phyloP scores from a whole-genome alignment of 2,797 vertebrate species.

The Darevskia nairensis region DNA sequence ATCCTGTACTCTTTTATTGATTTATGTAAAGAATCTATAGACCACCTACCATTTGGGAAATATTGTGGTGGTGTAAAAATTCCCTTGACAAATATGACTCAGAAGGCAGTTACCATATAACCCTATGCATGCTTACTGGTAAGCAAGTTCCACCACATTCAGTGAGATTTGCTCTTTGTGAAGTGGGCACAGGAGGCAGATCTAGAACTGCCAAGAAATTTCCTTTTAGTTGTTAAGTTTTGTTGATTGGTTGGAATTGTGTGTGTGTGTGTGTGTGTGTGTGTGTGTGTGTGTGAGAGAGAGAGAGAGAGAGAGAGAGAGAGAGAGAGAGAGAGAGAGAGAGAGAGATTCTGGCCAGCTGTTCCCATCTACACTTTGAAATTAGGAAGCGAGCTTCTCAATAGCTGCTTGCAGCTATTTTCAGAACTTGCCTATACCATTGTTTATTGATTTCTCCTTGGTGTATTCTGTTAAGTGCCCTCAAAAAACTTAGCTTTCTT shows the following conservation, averaged over 20 bases:
- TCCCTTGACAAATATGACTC: neutral
- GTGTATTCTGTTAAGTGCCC: constrained; percentile 7
- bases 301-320: too few species aligned
- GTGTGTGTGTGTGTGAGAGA: too few species aligned
- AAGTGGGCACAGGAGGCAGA: neutral
- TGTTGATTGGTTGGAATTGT: neutral
- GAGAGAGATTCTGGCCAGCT: neutral
- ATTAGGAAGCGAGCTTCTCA: neutral
- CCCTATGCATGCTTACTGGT: neutral
- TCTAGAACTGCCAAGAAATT: neutral
- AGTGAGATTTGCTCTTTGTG: neutral
- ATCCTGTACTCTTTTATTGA: too few species aligned
- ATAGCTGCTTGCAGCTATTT: neutral
- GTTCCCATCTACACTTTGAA: neutral
- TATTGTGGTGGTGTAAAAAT: neutral
- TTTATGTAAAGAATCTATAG: too few species aligned
- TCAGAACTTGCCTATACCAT: constrained; percentile 22
- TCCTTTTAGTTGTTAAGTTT: neutral
- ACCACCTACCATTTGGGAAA: too few species aligned
- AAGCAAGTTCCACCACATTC: neutral
- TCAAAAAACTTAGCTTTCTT: constrained; percentile 4
- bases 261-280: neutral
- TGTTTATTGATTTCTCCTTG: constrained; percentile 29
- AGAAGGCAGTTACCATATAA: neutral
- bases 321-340: too few species aligned